Percentiles rank a stretch among this genome's conserved stretches.
Conservation (phyloP, 2,797 vertebrate species). For the Silurus lanzhouensis region DNA sequence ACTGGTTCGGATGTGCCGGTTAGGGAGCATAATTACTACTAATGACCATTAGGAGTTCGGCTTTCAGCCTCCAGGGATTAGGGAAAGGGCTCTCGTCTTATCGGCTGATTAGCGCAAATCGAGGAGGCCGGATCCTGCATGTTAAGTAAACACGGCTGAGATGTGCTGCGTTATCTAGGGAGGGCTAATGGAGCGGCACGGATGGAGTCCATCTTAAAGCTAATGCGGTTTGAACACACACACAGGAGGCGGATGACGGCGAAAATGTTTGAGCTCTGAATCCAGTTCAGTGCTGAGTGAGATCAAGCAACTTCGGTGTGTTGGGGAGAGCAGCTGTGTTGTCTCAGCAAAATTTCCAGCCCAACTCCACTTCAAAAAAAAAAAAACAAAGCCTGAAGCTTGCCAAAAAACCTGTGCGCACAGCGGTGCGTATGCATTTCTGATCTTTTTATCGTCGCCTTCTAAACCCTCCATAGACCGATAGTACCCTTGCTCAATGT, state of each 20-base stretch:
- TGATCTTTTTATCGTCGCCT: not conserved
- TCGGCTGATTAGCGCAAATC: slow-evolving; percentile 82
- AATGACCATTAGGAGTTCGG: slow-evolving; percentile 82
- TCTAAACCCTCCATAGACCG: not conserved
- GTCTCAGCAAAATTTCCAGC: slow-evolving; percentile 11
- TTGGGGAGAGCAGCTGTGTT: slow-evolving; percentile 8
- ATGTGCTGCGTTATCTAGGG: slow-evolving; percentile 69
- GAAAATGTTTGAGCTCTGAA: slow-evolving; percentile 13
- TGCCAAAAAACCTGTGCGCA: not conserved
- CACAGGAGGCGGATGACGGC: slow-evolving; percentile 13
- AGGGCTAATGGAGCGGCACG: slow-evolving; percentile 70
- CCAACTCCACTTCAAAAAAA: not conserved
- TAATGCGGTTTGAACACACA: slow-evolving; percentile 62
- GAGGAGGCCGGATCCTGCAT: slow-evolving; percentile 75
- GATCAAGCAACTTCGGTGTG: not conserved
- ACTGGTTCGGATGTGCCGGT: slow-evolving; percentile 66
- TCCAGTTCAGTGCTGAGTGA: slow-evolving; percentile 1
- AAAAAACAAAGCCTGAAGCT: not conserved
- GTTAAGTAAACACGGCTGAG: slow-evolving; percentile 76
- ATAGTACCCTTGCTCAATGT: too few relatives aligned
- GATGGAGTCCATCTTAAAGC: slow-evolving; percentile 67
- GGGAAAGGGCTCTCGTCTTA: slow-evolving; percentile 76
- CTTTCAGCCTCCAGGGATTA: slow-evolving; percentile 73
- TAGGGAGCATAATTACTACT: slow-evolving; percentile 78
- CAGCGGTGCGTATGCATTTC: not conserved